Evolutionary conservation across 2,888 invertebrate genomes (phyloP).

Genomic region (Helobdella robusta): DNA sequence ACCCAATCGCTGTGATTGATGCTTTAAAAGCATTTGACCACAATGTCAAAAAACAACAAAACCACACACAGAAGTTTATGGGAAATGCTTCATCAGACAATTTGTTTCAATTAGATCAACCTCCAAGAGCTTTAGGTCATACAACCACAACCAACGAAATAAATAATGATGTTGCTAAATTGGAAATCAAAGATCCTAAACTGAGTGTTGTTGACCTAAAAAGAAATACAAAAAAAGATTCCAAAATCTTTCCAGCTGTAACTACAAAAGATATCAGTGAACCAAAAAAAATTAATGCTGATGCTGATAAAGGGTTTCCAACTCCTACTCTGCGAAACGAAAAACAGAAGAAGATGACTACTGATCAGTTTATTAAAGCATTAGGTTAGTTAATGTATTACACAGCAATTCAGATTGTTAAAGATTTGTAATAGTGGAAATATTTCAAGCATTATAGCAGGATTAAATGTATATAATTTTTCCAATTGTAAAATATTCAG

Average conservation of each 20-base stretch:
- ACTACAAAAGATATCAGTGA: background rate
- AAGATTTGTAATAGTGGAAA: too few relatives aligned
- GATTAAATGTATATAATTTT: too few relatives aligned
- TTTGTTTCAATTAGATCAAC: slow-evolving; percentile 2
- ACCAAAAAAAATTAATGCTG: too few relatives aligned
- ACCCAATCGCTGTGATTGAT: slow-evolving; percentile 96
- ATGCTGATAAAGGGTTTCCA: background rate
- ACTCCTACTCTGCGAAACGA: slow-evolving; percentile 19
- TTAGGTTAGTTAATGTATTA: slow-evolving; percentile 50
- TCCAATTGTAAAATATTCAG: too few relatives aligned
- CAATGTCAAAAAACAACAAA: slow-evolving; percentile 44
- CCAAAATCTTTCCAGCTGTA: background rate
- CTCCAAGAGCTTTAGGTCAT: slow-evolving; percentile 14
- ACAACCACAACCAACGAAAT: background rate
- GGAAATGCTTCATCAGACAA: slow-evolving; percentile 30
- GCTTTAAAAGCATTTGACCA: slow-evolving; percentile 59
- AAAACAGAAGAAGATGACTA: slow-evolving; percentile 62
- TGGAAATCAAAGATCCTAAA: background rate
- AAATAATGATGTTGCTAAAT: background rate
- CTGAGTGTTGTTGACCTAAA: background rate
- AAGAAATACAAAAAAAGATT: background rate
- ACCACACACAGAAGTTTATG: slow-evolving; percentile 44
- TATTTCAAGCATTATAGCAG: too few relatives aligned
- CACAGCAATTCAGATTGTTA: too few relatives aligned
- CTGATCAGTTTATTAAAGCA: slow-evolving; percentile 63